phyloP scores from a whole-genome alignment of 2,797 vertebrate species.

The Coranthus polyacanthus region DNA sequence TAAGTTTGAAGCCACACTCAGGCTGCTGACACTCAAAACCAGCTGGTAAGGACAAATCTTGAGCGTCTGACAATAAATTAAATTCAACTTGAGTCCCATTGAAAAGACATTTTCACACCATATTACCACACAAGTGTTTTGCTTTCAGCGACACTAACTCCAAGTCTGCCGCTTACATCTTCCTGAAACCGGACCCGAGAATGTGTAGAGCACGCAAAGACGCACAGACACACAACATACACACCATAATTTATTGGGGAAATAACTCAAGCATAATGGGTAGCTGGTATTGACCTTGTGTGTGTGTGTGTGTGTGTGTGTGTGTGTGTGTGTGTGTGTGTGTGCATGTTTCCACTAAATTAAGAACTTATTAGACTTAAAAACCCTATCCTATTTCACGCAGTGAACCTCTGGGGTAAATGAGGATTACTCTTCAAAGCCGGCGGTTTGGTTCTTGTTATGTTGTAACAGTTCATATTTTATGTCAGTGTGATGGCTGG shows the following conservation, averaged over 20 bases:
- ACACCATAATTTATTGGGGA: conserved; percentile 44
- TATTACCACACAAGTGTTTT: conserved; percentile 12
- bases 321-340: conserved; percentile 33
- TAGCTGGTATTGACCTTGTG: conserved; percentile 36
- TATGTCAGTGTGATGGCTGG: conserved; percentile 65
- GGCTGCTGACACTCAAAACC: conserved; percentile 18
- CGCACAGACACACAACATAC: no score
- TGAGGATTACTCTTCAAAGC: conserved; percentile 77
- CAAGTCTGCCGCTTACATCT: conserved; percentile 17
- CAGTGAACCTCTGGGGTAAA: conserved; percentile 60
- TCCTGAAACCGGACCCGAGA: conserved; percentile 38
- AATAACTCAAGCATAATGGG: conserved; percentile 55
- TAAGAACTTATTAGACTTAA: conserved; percentile 80
- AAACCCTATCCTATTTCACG: conserved; percentile 72
- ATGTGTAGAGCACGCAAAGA: conserved; percentile 9
- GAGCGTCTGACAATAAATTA: conserved; percentile 29
- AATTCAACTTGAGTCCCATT: conserved; percentile 10
- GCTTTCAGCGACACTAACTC: conserved; percentile 13
- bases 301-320: conserved; percentile 20
- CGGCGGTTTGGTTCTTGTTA: conserved; percentile 55
- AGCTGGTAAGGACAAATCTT: conserved; percentile 12
- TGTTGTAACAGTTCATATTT: conserved; percentile 77
- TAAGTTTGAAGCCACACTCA: conserved; percentile 9
- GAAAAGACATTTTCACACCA: conserved; percentile 22
- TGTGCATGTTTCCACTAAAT: conserved; percentile 72